These are phyloP conservation scores for Panzeria rudis DNA, from an alignment of 2,888 invertebrate genomes.

Conservation along the genomic window DNA sequence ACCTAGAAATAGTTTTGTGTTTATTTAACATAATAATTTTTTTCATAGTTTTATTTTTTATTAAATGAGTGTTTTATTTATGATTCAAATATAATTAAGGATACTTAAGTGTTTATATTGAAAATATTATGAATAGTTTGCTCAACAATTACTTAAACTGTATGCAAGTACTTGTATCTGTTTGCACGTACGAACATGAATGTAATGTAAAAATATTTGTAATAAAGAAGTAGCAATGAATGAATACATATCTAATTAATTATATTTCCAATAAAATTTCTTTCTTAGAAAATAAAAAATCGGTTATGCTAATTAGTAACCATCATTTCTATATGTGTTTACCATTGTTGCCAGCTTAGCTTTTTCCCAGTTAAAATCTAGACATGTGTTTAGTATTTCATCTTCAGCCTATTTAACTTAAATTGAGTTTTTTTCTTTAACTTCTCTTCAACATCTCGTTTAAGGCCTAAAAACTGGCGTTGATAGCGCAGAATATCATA, in stretches of 20 bases:
- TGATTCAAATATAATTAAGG: conserved; percentile 61
- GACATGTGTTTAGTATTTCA: too few relatives aligned
- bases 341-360: not conserved
- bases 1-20: conserved; percentile 42
- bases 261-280: not conserved
- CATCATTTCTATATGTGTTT: not conserved
- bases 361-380: too few relatives aligned
- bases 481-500: too few relatives aligned
- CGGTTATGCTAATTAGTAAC: not conserved
- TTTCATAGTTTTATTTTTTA: conserved; percentile 15
- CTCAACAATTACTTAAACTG: conserved; percentile 19
- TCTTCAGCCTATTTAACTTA: too few relatives aligned
- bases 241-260: not conserved
- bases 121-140: conserved; percentile 53
- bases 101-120: conserved; percentile 47
- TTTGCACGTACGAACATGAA: not conserved
- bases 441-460: too few relatives aligned
- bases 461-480: too few relatives aligned
- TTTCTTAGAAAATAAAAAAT: not conserved
- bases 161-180: not conserved
- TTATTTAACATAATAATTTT: conserved; percentile 44
- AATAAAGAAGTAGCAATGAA: not conserved
- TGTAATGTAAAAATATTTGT: not conserved
- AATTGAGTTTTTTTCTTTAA: too few relatives aligned
- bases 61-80: conserved; percentile 54